phyloP scores from a whole-genome alignment of 2,888 invertebrate genomes.

The Agriopis marginaria region DNA sequence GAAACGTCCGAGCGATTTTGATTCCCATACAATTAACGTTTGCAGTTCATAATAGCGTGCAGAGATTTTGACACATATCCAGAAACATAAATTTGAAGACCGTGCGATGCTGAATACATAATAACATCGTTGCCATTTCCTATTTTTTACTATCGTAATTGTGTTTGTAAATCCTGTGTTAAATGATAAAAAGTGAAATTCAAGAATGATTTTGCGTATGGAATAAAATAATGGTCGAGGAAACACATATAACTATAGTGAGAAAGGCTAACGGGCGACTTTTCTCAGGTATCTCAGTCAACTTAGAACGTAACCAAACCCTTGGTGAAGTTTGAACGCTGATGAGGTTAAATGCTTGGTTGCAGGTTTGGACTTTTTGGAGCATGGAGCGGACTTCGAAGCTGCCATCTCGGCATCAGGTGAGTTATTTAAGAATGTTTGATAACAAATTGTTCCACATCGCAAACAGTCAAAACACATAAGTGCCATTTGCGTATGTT shows the following conservation, averaged over 20 bases:
- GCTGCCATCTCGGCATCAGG: constrained; percentile 90
- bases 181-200: constrained; percentile 10
- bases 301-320: background rate
- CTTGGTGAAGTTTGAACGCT: background rate
- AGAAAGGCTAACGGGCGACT: constrained; percentile 50
- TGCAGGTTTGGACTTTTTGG: constrained; percentile 91
- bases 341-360: constrained; percentile 43
- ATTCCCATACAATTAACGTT: constrained; percentile 26
- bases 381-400: constrained; percentile 91
- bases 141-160: constrained; percentile 27
- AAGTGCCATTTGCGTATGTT: constrained; percentile 29
- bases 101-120: constrained; percentile 41
- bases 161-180: constrained; percentile 2
- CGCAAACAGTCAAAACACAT: constrained; percentile 26
- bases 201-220: constrained; percentile 43
- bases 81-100: constrained; percentile 35
- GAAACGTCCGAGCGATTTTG: constrained; percentile 35
- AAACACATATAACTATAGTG: constrained; percentile 46
- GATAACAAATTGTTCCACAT: constrained; percentile 21
- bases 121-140: constrained; percentile 49
- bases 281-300: constrained; percentile 58
- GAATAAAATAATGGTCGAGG: constrained; percentile 38
- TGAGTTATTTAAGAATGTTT: constrained; percentile 59
- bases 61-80: constrained; percentile 38
- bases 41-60: constrained; percentile 39